These are phyloP conservation scores for Aspidiotus destructor DNA, from an alignment of 2,888 invertebrate species.

Conservation along the genomic window DNA sequence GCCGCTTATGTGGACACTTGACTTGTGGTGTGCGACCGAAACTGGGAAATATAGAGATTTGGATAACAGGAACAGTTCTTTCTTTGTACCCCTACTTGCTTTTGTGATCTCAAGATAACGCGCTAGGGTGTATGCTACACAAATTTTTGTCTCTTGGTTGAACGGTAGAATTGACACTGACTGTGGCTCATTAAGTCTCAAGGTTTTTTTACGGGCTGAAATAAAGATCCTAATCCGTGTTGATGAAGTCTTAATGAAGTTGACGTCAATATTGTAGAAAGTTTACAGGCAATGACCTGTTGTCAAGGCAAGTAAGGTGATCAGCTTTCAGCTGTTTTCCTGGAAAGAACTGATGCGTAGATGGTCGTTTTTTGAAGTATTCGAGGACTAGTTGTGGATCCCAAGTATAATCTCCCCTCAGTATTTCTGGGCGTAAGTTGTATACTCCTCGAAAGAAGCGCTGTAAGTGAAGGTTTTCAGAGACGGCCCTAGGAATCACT, in stretches of 20 bases:
- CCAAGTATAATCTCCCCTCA: background rate
- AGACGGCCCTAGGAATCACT: background rate
- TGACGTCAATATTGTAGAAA: background rate
- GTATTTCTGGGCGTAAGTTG: background rate
- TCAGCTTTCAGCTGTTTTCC: background rate
- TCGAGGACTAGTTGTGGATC: background rate
- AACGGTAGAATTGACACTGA: too few relatives aligned
- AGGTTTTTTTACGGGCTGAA: too few relatives aligned
- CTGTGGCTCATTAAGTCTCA: too few relatives aligned
- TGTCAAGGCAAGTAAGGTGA: slow-evolving; percentile 3
- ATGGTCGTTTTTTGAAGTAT: background rate
- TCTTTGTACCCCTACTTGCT: too few relatives aligned
- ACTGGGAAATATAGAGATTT: too few relatives aligned
- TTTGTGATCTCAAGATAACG: too few relatives aligned
- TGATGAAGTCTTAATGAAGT: background rate
- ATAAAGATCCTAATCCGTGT: too few relatives aligned
- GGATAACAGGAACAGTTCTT: too few relatives aligned
- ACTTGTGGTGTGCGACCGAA: too few relatives aligned
- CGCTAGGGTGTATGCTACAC: too few relatives aligned
- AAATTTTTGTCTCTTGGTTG: too few relatives aligned
- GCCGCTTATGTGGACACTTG: too few relatives aligned
- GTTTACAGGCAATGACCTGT: background rate
- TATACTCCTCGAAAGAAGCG: background rate
- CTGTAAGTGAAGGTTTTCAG: background rate
- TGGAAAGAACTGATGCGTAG: background rate